Evolutionary conservation across 2,797 vertebrate genomes (phyloP).

Genomic region (Dallia pectoralis): DNA sequence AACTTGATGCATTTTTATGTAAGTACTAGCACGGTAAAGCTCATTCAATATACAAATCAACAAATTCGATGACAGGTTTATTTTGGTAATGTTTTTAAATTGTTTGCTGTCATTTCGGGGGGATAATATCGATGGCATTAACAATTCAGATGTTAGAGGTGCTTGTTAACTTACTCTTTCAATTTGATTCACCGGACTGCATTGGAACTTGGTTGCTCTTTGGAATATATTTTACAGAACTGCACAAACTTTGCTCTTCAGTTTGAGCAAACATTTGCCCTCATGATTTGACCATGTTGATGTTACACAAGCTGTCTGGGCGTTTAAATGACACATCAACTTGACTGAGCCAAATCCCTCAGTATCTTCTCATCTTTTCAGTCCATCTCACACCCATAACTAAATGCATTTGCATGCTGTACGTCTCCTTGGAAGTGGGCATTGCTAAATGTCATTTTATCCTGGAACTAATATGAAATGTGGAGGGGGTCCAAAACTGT

Average conservation of each 20-base stretch:
- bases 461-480: not conserved
- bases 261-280: slow-evolving; percentile 63
- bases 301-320: slow-evolving; percentile 11
- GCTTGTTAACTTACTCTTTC: not conserved
- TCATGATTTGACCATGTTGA: slow-evolving; percentile 17
- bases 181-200: slow-evolving; percentile 1
- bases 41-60: not conserved
- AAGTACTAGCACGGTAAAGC: not conserved
- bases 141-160: not conserved
- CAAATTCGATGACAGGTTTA: not conserved
- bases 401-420: no score
- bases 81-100: not conserved
- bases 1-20: no score
- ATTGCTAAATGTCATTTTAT: no score
- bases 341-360: not conserved
- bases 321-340: slow-evolving; percentile 2
- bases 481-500: not conserved
- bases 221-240: slow-evolving; percentile 50
- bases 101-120: not conserved
- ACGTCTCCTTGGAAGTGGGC: not conserved
- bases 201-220: slow-evolving; percentile 24
- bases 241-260: slow-evolving; percentile 50
- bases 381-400: not conserved
- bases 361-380: not conserved
- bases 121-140: not conserved